Evolutionary conservation across 2,113 vertebrate genomes (phyloP), one percentile per base, ranked within the genome.

Genomic region (Phyllostomus discolor): DNA sequence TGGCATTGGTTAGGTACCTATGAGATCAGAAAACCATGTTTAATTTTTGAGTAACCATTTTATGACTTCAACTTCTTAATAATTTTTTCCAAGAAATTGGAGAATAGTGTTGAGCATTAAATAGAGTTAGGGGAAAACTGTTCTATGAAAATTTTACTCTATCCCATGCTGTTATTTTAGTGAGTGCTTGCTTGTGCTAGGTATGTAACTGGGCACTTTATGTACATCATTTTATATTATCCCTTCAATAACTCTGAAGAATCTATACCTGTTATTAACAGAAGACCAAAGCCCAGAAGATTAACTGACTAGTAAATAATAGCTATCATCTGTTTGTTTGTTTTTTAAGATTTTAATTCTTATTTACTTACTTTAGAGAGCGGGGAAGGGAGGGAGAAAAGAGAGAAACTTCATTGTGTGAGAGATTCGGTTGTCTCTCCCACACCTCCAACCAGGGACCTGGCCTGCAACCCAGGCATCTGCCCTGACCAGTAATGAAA

Each of bases 61-160:
- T 95, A 46, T 72, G 67, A 90, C 50, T 80, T 92, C 24, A 87
- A 17, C 38, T 89, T 97, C 64, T 86, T 92, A 31, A 4, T 82
- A 14, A 88, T 87, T 28, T 48, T 89, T 90, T 31, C 54, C n/a
- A 90, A 84, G 81, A 90, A 94, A 92, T 59, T 79, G 73, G 75
- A 96, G 15, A 83, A 78, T 72, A 7, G 14, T 83, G 0, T 91
- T 50, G 33, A 64, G 75, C 8, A 86, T n/a, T 76, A 31, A 31
- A 48, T 76, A 72, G 52, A 75, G 41, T 52, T 72, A 43, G 35
- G 46, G 46, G 41, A 83, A 81, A 85, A 24, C 16, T 81, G 7
- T 48, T 86, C 19, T 62, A 0, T 46, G 54, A 59, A 41, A 76
- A 20, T 94, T 94, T 90, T 46, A 28, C n/a, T 67, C 0, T 88